Conservation (phyloP, 2,888 invertebrate species). For the Petrolisthes manimaculis region DNA sequence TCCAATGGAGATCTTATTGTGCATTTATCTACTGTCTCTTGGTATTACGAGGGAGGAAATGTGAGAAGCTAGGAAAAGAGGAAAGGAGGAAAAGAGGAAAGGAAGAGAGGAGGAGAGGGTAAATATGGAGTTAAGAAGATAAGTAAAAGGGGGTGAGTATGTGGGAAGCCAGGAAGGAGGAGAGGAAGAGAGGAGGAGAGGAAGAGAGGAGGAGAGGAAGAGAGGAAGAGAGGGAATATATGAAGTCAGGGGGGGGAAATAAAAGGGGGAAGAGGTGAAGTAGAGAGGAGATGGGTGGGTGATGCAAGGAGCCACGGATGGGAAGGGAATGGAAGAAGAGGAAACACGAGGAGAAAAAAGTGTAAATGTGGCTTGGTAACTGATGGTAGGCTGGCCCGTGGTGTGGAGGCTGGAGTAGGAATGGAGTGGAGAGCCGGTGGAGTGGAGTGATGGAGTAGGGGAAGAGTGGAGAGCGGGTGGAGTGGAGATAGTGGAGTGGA, state of each 20-base stretch:
- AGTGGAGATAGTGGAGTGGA: neutral
- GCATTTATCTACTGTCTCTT: too few species aligned
- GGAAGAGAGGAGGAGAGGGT: neutral
- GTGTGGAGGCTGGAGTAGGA: neutral
- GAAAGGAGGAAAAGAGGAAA: neutral
- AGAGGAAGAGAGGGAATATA: neutral
- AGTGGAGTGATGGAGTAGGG: slow-evolving; percentile 8
- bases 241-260: neutral
- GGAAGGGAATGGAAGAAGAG: neutral
- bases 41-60: neutral
- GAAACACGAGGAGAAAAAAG: neutral
- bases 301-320: neutral
- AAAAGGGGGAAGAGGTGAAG: neutral
- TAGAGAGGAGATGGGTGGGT: neutral
- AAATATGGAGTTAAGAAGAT: neutral
- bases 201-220: neutral
- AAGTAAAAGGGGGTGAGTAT: neutral
- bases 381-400: neutral
- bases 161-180: neutral
- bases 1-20: too few species aligned
- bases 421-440: neutral
- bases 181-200: neutral
- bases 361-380: neutral
- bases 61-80: neutral
- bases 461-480: slow-evolving; percentile 5